These are phyloP conservation scores for Megaptera novaeangliae DNA, from an alignment of 2,113 vertebrate genomes.

Conservation along the genomic window DNA sequence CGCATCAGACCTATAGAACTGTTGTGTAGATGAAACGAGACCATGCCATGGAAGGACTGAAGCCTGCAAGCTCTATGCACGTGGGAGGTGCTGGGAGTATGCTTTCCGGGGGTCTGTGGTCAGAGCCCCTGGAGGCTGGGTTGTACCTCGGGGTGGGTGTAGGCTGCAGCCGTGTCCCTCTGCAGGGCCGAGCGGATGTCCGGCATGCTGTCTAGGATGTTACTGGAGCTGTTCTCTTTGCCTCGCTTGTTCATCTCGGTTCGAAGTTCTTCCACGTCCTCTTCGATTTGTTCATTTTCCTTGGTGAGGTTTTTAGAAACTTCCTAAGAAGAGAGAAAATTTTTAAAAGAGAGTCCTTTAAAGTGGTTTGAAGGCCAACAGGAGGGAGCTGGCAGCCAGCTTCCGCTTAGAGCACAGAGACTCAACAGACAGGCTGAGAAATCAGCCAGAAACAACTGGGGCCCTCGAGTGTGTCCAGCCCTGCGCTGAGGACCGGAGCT, in stretches of 20 bases:
- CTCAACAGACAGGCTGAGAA: background rate
- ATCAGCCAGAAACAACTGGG: rapidly evolving
- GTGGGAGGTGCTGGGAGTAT: rapidly evolving
- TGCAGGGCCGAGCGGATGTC: slow-evolving; percentile 80
- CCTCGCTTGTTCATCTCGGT: slow-evolving; percentile 34
- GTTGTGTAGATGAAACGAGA: background rate
- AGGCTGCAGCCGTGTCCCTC: slow-evolving; percentile 83
- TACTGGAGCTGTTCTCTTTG: slow-evolving; percentile 73
- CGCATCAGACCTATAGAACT: background rate
- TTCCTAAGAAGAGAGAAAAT: slow-evolving; percentile 75
- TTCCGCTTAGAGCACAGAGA: background rate
- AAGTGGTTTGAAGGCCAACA: background rate
- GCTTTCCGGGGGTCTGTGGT: background rate
- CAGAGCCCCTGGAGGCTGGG: background rate
- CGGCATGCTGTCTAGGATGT: slow-evolving; percentile 53
- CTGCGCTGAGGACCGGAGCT: too few species aligned
- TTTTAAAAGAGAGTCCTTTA: background rate
- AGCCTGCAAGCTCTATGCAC: rapidly evolving
- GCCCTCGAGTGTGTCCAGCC: background rate
- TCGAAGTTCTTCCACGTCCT: slow-evolving; percentile 48
- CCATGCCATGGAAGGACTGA: rapidly evolving
- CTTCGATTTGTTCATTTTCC: slow-evolving; percentile 71
- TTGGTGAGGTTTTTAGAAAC: slow-evolving; percentile 81
- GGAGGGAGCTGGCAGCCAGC: background rate
- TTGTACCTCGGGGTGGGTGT: slow-evolving; percentile 81